A percentile compares a stretch with the other conserved stretches of the same genome.
Evolutionary conservation across 2,888 invertebrate species (phyloP).

Genomic region (Melipona bicolor): DNA sequence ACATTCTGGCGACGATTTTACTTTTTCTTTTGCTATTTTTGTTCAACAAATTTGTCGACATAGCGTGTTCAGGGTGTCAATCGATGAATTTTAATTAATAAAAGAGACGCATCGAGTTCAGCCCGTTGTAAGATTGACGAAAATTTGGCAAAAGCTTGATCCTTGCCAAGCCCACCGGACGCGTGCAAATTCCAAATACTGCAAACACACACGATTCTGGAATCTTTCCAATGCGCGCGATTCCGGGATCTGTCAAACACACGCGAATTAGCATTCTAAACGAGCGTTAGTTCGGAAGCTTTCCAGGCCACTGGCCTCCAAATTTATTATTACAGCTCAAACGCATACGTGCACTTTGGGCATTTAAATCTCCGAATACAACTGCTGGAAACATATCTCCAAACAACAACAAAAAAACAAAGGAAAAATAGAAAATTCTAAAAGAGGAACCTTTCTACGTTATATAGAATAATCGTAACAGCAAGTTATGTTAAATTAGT

Average conservation of each 20-base stretch:
- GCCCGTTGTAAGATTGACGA: neutral
- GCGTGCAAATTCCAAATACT: neutral
- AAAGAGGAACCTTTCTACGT: neutral
- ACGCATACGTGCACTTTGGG: neutral
- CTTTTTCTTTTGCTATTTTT: neutral
- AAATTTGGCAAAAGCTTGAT: neutral
- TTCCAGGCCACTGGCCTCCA: constrained; percentile 5
- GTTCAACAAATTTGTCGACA: neutral
- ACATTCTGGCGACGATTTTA: neutral
- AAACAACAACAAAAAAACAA: neutral
- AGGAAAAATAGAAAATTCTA: too few relatives aligned
- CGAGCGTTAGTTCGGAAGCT: constrained; percentile 21
- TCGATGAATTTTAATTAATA: neutral
- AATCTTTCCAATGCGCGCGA: constrained; percentile 47
- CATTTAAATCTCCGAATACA: neutral
- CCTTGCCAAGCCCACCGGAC: neutral
- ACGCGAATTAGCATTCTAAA: constrained; percentile 29
- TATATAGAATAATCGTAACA: constrained; percentile 9
- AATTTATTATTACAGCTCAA: constrained; percentile 28
- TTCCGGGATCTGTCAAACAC: constrained; percentile 35
- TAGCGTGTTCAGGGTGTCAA: neutral
- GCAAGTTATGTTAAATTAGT: constrained; percentile 4
- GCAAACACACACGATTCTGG: constrained; percentile 7
- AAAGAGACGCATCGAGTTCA: neutral
- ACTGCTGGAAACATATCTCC: neutral